Evolutionary conservation across 1,140 invertebrate species (phyloP).

Genomic region (Eupristina koningsbergeri): DNA sequence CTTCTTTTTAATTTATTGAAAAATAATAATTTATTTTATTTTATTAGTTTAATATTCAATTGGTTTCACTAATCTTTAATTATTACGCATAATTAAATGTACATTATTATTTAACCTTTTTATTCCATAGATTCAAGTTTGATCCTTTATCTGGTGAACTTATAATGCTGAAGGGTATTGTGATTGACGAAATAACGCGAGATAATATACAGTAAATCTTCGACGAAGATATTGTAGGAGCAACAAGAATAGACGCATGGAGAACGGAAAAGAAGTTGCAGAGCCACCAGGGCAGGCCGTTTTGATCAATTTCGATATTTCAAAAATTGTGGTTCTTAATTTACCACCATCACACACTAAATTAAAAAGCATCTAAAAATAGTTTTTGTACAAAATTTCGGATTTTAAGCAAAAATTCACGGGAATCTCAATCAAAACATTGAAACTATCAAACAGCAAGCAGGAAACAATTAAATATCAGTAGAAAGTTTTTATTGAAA

Average conservation of each 20-base stretch:
- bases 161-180: not conserved
- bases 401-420: not conserved
- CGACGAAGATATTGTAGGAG: not conserved
- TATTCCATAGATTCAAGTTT: too few relatives aligned
- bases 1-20: too few relatives aligned
- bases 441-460: not conserved
- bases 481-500: not conserved
- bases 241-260: constrained; percentile 2
- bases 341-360: not conserved
- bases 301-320: not conserved
- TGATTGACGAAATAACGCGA: not conserved
- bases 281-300: constrained; percentile 13
- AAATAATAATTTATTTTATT: too few relatives aligned
- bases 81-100: too few relatives aligned
- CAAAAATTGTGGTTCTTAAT: not conserved
- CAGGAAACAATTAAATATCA: not conserved
- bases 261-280: constrained; percentile 10
- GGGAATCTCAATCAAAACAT: too few relatives aligned
- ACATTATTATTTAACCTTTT: too few relatives aligned
- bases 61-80: too few relatives aligned
- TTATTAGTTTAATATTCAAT: too few relatives aligned
- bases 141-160: too few relatives aligned
- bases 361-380: not conserved
- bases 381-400: not conserved
- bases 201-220: not conserved